These are phyloP conservation scores for Platyrinchus mystaceus DNA, from an alignment of 2,797 vertebrate genomes.

Conservation along the genomic window DNA sequence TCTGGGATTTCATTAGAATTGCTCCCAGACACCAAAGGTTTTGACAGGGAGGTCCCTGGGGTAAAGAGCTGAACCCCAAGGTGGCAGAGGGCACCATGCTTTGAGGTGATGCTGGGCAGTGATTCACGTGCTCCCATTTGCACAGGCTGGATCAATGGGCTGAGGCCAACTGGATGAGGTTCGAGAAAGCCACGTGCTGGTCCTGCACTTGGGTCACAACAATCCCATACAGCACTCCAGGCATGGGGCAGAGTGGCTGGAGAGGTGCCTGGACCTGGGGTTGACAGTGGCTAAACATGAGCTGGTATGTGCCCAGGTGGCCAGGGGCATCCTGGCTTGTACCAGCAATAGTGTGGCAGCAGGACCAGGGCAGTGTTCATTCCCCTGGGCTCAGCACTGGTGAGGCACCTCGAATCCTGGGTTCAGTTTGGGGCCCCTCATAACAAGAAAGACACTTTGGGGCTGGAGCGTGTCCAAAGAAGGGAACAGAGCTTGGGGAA, in stretches of 20 bases:
- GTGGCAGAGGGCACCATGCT: background rate
- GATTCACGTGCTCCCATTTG: background rate
- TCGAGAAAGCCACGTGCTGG: fast-evolving
- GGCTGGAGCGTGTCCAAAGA: fast-evolving
- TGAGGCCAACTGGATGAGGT: fast-evolving
- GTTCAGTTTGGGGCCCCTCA: background rate
- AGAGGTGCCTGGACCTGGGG: background rate
- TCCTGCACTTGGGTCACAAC: background rate
- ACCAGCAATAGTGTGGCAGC: background rate
- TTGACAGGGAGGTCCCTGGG: background rate
- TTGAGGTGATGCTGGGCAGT: background rate
- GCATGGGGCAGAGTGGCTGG: background rate
- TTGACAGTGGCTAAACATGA: background rate
- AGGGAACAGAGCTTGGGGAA: background rate
- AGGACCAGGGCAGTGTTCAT: background rate
- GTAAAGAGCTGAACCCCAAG: background rate
- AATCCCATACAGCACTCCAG: fast-evolving
- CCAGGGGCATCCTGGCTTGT: background rate
- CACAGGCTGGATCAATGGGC: fast-evolving
- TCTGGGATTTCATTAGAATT: background rate
- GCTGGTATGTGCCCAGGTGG: background rate
- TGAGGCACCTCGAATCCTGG: background rate
- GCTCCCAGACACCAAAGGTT: background rate
- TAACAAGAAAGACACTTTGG: background rate
- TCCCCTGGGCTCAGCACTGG: background rate